A percentile compares a stretch with the other conserved stretches of the same genome.
Conservation (phyloP, 2,888 invertebrate genomes). For the Parnassius glacialis region DNA sequence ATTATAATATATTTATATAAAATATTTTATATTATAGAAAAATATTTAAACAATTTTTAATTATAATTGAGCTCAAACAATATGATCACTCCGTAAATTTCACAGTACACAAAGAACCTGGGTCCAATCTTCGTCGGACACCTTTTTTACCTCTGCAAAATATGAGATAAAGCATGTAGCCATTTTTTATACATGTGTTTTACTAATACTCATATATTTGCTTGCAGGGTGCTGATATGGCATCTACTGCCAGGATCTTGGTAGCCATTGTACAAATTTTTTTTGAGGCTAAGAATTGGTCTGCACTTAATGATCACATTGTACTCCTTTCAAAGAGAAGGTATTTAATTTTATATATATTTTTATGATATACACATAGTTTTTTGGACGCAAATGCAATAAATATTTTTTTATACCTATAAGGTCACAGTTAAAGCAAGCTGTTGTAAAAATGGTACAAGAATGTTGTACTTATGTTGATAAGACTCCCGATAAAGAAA, state of each 20-base stretch:
- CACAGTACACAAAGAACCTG: too few species aligned
- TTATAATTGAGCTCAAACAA: too few species aligned
- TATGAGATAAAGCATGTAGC: too few species aligned
- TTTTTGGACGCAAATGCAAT: background rate
- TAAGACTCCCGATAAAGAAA: conserved; percentile 93
- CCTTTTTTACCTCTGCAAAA: too few species aligned
- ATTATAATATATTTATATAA: background rate
- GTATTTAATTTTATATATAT: conserved; percentile 39
- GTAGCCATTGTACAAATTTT: conserved; percentile 96
- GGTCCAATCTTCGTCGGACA: too few species aligned
- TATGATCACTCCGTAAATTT: too few species aligned
- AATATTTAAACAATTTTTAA: too few species aligned
- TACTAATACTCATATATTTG: conserved; percentile 1
- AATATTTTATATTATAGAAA: background rate
- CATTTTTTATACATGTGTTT: background rate
- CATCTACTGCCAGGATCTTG: conserved; percentile 95
- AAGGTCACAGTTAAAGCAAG: conserved; percentile 96
- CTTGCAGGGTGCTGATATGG: conserved; percentile 93
- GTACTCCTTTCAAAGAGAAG: conserved; percentile 94
- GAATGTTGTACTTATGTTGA: conserved; percentile 97
- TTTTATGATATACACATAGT: too few species aligned
- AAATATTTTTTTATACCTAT: conserved; percentile 15
- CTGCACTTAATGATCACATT: conserved; percentile 95
- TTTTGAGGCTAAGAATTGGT: conserved; percentile 95
- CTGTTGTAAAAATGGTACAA: conserved; percentile 98